Evolutionary conservation across 2,888 invertebrate genomes (phyloP).

Genomic region (Pilophorus perplexus): DNA sequence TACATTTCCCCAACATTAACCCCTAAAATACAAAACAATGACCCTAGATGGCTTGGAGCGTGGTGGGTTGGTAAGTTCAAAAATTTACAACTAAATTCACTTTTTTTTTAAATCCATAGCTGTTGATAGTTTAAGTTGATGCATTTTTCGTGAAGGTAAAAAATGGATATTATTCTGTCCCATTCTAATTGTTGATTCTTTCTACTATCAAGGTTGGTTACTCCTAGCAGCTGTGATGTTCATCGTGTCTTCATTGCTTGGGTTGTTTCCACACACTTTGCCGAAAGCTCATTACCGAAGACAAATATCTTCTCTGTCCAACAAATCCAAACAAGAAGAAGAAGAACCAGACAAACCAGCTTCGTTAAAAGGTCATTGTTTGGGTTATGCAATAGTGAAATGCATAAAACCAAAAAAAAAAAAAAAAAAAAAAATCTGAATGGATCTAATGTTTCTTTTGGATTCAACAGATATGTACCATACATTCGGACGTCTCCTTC

Average conservation of each 20-base stretch:
- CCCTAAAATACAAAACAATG: conserved; percentile 59
- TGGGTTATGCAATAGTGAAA: not conserved
- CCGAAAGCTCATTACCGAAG: conserved; percentile 63
- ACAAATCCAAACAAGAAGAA: conserved; percentile 40
- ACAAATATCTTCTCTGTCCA: conserved; percentile 13
- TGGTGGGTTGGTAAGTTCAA: conserved; percentile 65
- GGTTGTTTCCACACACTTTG: conserved; percentile 67
- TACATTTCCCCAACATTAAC: conserved; percentile 62
- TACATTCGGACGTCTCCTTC: conserved; percentile 63
- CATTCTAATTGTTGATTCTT: too few species aligned
- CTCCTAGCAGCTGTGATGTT: conserved; percentile 62
- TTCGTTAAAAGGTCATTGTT: conserved; percentile 6
- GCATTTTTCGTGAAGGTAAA: too few species aligned
- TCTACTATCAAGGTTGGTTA: conserved; percentile 58
- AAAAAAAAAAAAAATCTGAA: too few species aligned
- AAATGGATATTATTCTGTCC: too few species aligned
- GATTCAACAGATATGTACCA: conserved; percentile 59
- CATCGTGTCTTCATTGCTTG: conserved; percentile 61
- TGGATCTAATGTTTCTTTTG: too few species aligned
- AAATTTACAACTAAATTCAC: not conserved
- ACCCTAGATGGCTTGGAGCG: conserved; percentile 70
- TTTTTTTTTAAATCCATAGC: too few species aligned
- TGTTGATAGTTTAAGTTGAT: too few species aligned
- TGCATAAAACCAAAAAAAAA: not conserved
- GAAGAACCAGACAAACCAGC: conserved; percentile 41